Evolutionary conservation across 1,140 invertebrate species (phyloP), one percentile per base, ranked within the genome.

Genomic region (Temnothorax curvispinosus): DNA sequence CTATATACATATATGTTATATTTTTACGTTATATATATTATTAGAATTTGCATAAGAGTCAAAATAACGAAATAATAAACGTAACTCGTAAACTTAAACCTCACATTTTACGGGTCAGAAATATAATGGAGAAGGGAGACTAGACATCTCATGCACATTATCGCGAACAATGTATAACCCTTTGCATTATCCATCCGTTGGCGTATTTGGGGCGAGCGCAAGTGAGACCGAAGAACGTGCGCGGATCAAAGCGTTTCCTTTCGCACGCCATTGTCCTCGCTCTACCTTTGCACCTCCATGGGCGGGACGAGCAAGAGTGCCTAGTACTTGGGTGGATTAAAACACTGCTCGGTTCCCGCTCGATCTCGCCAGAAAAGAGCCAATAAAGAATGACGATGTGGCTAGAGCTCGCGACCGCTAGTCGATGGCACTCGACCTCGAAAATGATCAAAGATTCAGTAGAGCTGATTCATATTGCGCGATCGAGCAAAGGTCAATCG

Each of bases 361-460:
- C 21, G 35, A 60, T 38, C 32, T 9, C n/a, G 41, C 6, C 76
- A 35, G 47, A 78, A 85, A 85, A 41, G 32, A 41, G 13, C 60
- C 7, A 32, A 85, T 65, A 78, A 78, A 78, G 50, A 85, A 65
- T 11, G 50, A 54, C 32, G 44, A 62, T n/a, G 11, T 18, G 32
- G 21, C 15, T 18, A 3, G 44, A 18, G 41, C 35, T 18, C 41
- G 27, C 41, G 27, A 52, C 9, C 15, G 44, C 9, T 41, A 56
- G 72, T 75, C 44, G 54, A 65, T 85, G 67, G 64, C 38, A 21
- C 88, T 84, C 77, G 85, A 77, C 58, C 85, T 50, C 76, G 76
- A 89, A 89, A 89, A 56, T n/a, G 82, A 88, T 86, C 65, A 50
- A 50, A 50, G 58, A 77, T 65, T 85, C 74, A 76, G 27, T n/a